These are phyloP conservation scores for Leptinotarsa undecemlineata DNA, from an alignment of 1,140 invertebrate species.

Conservation along the genomic window DNA sequence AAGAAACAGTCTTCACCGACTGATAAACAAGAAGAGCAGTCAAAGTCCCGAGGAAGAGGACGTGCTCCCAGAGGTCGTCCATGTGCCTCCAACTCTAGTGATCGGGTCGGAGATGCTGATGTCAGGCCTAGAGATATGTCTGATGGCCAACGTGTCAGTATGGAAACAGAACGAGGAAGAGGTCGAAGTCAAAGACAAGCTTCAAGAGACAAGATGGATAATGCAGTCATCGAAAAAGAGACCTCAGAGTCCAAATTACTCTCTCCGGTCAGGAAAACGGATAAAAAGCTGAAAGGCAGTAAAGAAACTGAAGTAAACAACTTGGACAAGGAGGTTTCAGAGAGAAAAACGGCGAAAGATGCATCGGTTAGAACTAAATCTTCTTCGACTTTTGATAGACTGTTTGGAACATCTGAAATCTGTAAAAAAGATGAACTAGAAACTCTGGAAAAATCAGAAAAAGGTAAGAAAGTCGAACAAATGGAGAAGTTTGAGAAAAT, in stretches of 20 bases:
- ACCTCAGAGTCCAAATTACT: conserved; percentile 62
- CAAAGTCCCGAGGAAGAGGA: conserved; percentile 40
- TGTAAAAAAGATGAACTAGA: conserved; percentile 36
- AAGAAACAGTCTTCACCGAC: conserved; percentile 43
- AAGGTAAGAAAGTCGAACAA: conserved; percentile 45
- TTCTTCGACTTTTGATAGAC: conserved; percentile 58
- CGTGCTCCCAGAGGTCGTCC: conserved; percentile 45
- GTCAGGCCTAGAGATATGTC: conserved; percentile 64
- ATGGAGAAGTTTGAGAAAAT: conserved; percentile 24
- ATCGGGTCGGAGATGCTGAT: conserved; percentile 68
- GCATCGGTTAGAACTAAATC: conserved; percentile 55
- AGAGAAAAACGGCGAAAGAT: conserved; percentile 59
- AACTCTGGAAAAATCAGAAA: conserved; percentile 33
- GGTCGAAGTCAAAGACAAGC: conserved; percentile 47
- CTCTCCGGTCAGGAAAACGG: conserved; percentile 70
- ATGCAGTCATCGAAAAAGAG: conserved; percentile 58
- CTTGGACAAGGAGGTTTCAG: conserved; percentile 63
- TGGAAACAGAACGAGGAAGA: conserved; percentile 50
- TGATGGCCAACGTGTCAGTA: conserved; percentile 60
- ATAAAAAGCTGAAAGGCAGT: conserved; percentile 64
- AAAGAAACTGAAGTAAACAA: conserved; percentile 48
- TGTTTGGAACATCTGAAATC: conserved; percentile 59
- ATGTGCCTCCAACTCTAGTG: conserved; percentile 58
- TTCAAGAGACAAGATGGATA: conserved; percentile 24
- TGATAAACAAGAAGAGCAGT: conserved; percentile 50